A percentile compares a stretch with the other conserved stretches of the same genome.
Evolutionary conservation across 2,113 vertebrate species (phyloP).

Genomic region (Crotalus tigris): DNA sequence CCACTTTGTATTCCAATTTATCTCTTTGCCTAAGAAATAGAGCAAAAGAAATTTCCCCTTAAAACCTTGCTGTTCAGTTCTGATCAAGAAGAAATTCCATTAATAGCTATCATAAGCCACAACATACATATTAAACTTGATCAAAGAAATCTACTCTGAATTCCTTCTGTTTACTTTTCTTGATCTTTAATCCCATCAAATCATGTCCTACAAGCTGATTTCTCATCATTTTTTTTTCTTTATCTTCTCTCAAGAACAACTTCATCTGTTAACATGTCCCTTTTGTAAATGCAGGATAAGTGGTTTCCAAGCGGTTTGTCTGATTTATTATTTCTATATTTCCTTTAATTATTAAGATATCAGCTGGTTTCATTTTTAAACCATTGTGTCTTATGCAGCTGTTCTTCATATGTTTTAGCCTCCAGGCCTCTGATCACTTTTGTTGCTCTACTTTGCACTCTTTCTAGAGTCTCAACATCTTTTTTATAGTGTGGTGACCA

Average conservation of each 20-base stretch:
- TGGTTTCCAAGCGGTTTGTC: neutral
- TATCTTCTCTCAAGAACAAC: neutral
- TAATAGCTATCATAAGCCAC: too few species aligned
- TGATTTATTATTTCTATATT: neutral
- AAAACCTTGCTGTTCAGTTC: neutral
- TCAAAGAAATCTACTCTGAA: neutral
- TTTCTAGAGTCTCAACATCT: too few species aligned
- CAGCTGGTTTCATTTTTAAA: neutral
- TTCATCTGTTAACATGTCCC: neutral
- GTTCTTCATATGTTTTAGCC: too few species aligned
- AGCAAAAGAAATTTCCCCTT: neutral
- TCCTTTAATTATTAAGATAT: too few species aligned
- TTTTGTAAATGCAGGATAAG: neutral
- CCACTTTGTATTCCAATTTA: neutral
- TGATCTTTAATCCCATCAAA: neutral
- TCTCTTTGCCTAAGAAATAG: neutral
- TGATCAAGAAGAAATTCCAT: neutral
- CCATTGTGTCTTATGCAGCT: neutral
- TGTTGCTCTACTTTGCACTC: too few species aligned
- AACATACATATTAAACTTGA: neutral
- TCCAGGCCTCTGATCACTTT: too few species aligned
- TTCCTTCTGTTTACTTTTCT: neutral
- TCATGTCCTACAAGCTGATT: neutral
- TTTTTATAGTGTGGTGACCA: too few species aligned
- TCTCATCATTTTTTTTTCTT: neutral